phyloP scores from a whole-genome alignment of 2,113 vertebrate species.

The Erpornis zantholeuca region DNA sequence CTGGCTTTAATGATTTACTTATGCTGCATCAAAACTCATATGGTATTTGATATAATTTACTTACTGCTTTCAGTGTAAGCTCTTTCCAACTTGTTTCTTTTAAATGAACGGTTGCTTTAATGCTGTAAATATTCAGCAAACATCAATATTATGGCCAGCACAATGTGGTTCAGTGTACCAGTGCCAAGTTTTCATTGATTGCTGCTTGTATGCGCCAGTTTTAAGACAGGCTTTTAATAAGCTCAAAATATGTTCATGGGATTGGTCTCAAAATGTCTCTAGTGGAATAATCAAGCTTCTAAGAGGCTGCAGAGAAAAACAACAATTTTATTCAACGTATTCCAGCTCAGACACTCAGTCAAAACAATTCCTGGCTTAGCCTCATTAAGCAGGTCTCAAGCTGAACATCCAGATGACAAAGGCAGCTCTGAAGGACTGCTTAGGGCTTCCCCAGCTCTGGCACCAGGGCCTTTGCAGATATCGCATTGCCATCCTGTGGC shows the following conservation, averaged over 20 bases:
- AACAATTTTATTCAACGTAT: conserved; percentile 14
- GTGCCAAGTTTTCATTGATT: conserved; percentile 60
- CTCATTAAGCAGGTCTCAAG: not conserved
- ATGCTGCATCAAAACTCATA: not conserved
- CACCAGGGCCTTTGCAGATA: not conserved
- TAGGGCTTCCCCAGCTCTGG: not conserved
- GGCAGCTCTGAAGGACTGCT: not conserved
- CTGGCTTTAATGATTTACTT: not conserved
- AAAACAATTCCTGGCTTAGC: conserved; percentile 5
- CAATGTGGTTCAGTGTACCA: conserved; percentile 23
- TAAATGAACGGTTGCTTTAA: conserved; percentile 38
- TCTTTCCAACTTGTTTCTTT: conserved; percentile 35
- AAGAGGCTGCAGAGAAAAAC: conserved; percentile 14
- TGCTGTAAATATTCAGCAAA: conserved; percentile 22
- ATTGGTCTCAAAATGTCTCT: conserved; percentile 59
- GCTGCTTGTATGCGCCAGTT: conserved; percentile 41
- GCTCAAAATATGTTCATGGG: conserved; percentile 51
- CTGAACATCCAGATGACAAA: not conserved
- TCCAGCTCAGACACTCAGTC: conserved; percentile 16
- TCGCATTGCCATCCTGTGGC: not conserved
- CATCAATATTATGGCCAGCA: conserved; percentile 56
- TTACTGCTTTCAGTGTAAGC: conserved; percentile 12
- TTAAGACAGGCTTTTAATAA: conserved; percentile 67
- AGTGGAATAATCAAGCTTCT: conserved; percentile 45
- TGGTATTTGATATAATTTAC: not conserved